Evolutionary conservation across 1,140 invertebrate species (phyloP), one percentile per base, ranked within the genome.

Genomic region (Pomacea maculata): DNA sequence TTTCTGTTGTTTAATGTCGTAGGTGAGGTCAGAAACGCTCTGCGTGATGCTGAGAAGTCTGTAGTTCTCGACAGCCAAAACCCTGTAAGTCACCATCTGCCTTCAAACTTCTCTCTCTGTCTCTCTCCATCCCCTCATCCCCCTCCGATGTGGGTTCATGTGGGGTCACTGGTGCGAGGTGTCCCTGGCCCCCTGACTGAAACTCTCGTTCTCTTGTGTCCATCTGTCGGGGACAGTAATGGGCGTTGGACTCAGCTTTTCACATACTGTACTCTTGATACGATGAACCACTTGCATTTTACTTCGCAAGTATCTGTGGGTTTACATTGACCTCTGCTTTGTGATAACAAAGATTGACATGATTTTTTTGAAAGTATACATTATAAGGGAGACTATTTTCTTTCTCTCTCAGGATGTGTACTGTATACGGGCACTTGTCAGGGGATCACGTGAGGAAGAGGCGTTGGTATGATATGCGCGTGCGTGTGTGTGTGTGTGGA

Each of bases 31-130:
- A 82, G 77, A 72, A 78, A 68, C 17, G 84, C 87, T 52, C 15
- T 86, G 19, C 86, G 85, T 65, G 88, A 89, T 73, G 88, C 88
- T 10, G 88, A 89, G 73, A 86, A 83, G 72, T 82, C 86, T 21
- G 88, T 89, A 8, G 87, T 89, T 12, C 65, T 89, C 29, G 88
- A 89, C 67, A 89, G 84, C 73, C 80, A 80, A 80, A 88, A 86
- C 52, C 85, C 88, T 1, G 87, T 88, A 79, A 82, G 85, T 86
- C 12, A 14, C 34, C 52, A 55, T 25, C 11, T 25, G 29, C 19
- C 34, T 73, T 17, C 57, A 70, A n/a, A 14, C 29, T 34, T 25
- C 12, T 70, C 21, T 12, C 1, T 70, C 9, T 17, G 2, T 21
- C 12, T n/a, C 29, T 70, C n/a, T 70, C 67, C 11, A 1, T 70